A percentile compares a stretch with the other conserved stretches of the same genome.
Conservation (phyloP, 2,888 invertebrate genomes). For the Idaea aversata region DNA sequence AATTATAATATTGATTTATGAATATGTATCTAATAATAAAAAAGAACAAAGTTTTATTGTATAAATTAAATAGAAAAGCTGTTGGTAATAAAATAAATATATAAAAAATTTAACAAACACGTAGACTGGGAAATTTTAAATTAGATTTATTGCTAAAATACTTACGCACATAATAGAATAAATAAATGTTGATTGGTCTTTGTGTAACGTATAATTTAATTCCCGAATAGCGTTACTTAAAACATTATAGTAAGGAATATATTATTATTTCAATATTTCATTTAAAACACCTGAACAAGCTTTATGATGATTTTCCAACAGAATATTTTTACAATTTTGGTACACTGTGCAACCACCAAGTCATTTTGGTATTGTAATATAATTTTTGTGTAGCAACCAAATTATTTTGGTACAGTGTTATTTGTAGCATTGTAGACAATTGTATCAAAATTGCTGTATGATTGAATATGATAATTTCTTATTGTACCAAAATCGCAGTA, state of each 20-base stretch:
- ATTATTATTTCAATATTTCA: neutral
- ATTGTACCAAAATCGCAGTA: too few species aligned
- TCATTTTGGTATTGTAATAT: too few species aligned
- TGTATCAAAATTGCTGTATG: too few species aligned
- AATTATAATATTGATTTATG: neutral
- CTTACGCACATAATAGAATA: conserved; percentile 57
- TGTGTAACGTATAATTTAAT: neutral
- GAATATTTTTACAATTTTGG: too few species aligned
- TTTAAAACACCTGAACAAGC: too few species aligned
- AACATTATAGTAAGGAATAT: neutral
- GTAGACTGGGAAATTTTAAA: conserved; percentile 50
- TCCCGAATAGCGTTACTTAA: neutral
- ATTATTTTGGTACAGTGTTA: too few species aligned
- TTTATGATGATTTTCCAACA: too few species aligned
- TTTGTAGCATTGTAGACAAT: too few species aligned
- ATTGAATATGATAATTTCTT: too few species aligned
- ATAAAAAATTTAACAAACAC: conserved; percentile 33
- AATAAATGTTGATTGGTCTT: conserved; percentile 7
- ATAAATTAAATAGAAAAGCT: conserved; percentile 1
- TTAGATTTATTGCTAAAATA: conserved; percentile 52
- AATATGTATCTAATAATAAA: neutral
- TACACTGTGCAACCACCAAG: too few species aligned
- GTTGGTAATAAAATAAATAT: conserved; percentile 21
- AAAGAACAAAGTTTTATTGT: neutral
- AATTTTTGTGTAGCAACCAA: too few species aligned